Base-by-base conservation (phyloP, 1,140 invertebrate species). In the Pseudomyrmex concolor region DNA sequence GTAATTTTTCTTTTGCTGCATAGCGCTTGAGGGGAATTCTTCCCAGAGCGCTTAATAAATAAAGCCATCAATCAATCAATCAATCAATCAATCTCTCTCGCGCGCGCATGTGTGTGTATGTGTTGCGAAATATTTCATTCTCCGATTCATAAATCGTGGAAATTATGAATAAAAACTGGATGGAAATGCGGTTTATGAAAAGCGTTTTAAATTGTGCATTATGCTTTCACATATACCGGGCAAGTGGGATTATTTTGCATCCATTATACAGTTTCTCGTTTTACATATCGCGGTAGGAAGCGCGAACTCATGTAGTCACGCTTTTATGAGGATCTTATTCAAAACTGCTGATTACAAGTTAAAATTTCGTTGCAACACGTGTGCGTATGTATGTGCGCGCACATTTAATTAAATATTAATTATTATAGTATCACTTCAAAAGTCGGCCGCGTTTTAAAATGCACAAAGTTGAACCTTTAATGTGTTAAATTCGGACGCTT, bases 91-190 rank as follows among this genome's bases (percentile, higher is more conserved):
- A n/a, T n/a, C n/a, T n/a, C n/a, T n/a, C n/a, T n/a, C n/a, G 34
- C 34, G 5, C 34, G 34, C 34, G 34, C 5, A 7, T 34, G 34
- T 25, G 25, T 25, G 25, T 19, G 45, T 55, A n/a, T 48, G 19
- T n/a, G 15, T 17, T 19, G 12, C 66, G 66, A 60, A 15, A 71
- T 80, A 80, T 71, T 80, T 70, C 54, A 70, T 15, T 78, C n/a
- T 17, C 17, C 17, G 43, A 59, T 80, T 10, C n/a, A 71, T 71
- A 80, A 80, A 76, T 74, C 15, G 22, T 54, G n/a, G n/a, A 66
- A 66, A 80, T 80, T 80, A 80, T 80, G 43, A 71, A 67, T 80
- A 68, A 70, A 59, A 71, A 59, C 48, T 19, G 51, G 55, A 19
- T 59, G 22, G 34, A 50, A 59, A 68, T 25, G 55, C 60, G 25